Conservation (phyloP, 2,888 invertebrate genomes). For the Theretra japonica region DNA sequence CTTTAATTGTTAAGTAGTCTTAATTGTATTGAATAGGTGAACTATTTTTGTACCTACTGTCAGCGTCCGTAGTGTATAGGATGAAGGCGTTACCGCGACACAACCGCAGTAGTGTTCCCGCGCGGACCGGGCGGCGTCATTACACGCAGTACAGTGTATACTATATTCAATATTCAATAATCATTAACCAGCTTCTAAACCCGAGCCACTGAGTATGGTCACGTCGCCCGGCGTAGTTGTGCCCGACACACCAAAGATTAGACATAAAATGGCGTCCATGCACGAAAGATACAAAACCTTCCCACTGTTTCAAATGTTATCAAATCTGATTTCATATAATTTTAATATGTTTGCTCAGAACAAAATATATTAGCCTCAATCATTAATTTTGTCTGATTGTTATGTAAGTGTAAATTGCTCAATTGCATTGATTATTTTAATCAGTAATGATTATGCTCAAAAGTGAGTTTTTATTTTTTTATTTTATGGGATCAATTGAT, state of each 20-base stretch:
- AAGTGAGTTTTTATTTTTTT: constrained; percentile 73
- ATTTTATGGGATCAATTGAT: constrained; percentile 71
- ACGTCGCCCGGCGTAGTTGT: constrained; percentile 61
- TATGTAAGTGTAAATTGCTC: constrained; percentile 72
- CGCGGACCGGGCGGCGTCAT: constrained; percentile 60
- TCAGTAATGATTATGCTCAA: constrained; percentile 79
- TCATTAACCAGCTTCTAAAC: neutral
- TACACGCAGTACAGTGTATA: constrained; percentile 48
- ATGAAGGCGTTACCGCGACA: constrained; percentile 78
- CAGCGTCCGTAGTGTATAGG: constrained; percentile 77
- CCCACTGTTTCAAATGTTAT: constrained; percentile 30
- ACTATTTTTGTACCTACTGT: constrained; percentile 83
- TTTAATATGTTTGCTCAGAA: constrained; percentile 65
- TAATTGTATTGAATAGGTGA: constrained; percentile 83
- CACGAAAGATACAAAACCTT: constrained; percentile 21
- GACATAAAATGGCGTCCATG: constrained; percentile 62
- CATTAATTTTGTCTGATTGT: constrained; percentile 63
- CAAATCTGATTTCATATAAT: constrained; percentile 52
- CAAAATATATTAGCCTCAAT: constrained; percentile 63
- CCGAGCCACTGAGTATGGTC: constrained; percentile 29
- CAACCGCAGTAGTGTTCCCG: constrained; percentile 60
- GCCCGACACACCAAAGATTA: constrained; percentile 82
- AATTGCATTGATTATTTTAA: constrained; percentile 72
- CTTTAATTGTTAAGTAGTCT: constrained; percentile 82
- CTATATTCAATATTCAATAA: constrained; percentile 31